Conservation (phyloP, 2,797 vertebrate genomes). For the Carduelis carduelis region DNA sequence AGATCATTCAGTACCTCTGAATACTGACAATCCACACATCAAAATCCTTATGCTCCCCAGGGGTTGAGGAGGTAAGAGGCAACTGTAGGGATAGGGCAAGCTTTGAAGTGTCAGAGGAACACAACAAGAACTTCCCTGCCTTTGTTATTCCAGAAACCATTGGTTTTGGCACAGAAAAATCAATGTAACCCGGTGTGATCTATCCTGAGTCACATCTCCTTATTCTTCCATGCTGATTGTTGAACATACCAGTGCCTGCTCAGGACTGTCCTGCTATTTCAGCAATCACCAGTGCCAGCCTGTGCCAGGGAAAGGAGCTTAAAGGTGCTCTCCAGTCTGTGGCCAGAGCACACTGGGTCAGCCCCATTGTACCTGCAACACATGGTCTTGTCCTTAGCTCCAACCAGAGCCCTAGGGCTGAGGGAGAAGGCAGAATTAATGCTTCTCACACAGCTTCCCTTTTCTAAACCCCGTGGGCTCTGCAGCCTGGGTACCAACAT, state of each 20-base stretch:
- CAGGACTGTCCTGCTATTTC: background rate
- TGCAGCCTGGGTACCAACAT: background rate
- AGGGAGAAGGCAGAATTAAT: background rate
- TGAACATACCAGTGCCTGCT: background rate
- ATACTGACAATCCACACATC: background rate
- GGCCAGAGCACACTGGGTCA: background rate
- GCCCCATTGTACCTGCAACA: background rate
- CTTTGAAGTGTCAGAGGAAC: background rate
- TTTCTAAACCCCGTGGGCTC: background rate
- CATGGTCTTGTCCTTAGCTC: background rate
- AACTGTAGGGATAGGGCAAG: background rate
- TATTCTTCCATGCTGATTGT: background rate
- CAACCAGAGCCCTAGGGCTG: background rate
- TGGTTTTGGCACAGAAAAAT: background rate
- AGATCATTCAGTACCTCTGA: background rate
- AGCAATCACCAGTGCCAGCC: background rate
- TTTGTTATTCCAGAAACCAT: background rate
- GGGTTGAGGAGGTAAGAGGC: background rate
- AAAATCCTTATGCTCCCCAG: background rate
- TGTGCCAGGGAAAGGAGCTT: background rate
- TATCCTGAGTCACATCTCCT: background rate
- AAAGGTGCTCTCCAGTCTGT: background rate
- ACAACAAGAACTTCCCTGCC: background rate
- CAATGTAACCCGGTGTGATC: fast-evolving
- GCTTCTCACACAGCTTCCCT: background rate